Base-by-base conservation (phyloP, 1,140 invertebrate genomes). In the Contarinia nasturtii region DNA sequence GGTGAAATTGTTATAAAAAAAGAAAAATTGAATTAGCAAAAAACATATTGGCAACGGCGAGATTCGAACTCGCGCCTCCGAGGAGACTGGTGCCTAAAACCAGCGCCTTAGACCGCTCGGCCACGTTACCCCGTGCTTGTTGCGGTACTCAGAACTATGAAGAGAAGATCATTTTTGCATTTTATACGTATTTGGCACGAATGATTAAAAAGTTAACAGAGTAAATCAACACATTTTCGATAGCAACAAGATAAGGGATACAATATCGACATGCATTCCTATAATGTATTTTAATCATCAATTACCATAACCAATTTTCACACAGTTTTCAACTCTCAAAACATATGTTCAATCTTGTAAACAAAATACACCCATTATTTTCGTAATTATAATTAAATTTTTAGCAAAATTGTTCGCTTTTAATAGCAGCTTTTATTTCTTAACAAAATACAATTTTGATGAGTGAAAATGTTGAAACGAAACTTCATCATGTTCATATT, bases 11-110 rank as follows among this genome's bases (percentile, higher is more conserved):
- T 10, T 10, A 36, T 8, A n/a, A 36, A 36, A 36, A 36, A 8
- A 36, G 8, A 36, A 36, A 36, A 36, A 36, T 36, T 36, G n/a
- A 36, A 36, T n/a, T 10, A 36, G 34, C n/a, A n/a, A 36, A 10
- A 10, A n/a, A 36, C 8, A 36, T 36, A n/a, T 36, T 8, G 34
- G n/a, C n/a, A n/a, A n/a, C n/a, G n/a, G n/a, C n/a, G n/a, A n/a
- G n/a, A n/a, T n/a, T n/a, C n/a, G n/a, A n/a, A n/a, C n/a, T 10
- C 34, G 8, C 8, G n/a, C 8, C n/a, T 36, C n/a, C n/a, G n/a
- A n/a, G n/a, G n/a, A n/a, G n/a, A 90, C 86, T 90, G 86, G 87
- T 90, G 86, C 87, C 86, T 91, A 86, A 92, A 91, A 91, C 86
- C 86, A 91, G 85, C 87, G 86, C 87, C 87, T 92, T 92, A 90